These are phyloP conservation scores for Zophobas morio DNA, from an alignment of 1,140 invertebrate species.

Conservation along the genomic window DNA sequence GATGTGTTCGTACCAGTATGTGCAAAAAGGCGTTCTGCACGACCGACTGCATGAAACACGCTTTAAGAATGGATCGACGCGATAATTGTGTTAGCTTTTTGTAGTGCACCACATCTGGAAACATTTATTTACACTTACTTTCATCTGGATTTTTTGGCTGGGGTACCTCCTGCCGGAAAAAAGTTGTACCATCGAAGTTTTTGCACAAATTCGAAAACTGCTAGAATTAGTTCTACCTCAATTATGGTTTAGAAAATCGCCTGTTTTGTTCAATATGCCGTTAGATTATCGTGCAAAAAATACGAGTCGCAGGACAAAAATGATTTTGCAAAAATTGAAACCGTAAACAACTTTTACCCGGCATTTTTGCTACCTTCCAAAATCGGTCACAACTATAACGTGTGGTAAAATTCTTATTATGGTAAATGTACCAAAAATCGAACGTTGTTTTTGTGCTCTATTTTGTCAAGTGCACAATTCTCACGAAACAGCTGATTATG, in stretches of 20 bases:
- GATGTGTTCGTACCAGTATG: neutral
- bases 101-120: neutral
- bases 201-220: conserved; percentile 7
- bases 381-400: no score
- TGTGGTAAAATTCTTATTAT: no score
- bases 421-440: no score
- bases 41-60: conserved; percentile 10
- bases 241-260: conserved; percentile 23
- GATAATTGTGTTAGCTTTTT: conserved; percentile 8
- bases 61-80: conserved; percentile 13
- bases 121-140: conserved; percentile 6
- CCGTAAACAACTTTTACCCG: conserved; percentile 23
- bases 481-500: neutral
- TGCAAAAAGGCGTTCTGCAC: conserved; percentile 13
- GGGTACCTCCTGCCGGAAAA: neutral
- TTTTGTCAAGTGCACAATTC: neutral
- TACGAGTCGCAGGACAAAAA: conserved; percentile 6
- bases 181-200: conserved; percentile 24
- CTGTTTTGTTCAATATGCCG: neutral
- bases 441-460: neutral
- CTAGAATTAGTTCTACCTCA: conserved; percentile 25
- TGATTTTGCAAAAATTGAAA: conserved; percentile 35
- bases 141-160: neutral
- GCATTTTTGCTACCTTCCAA: neutral
- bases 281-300: neutral